Evolutionary conservation across 2,113 vertebrate genomes (phyloP), one percentile per base, ranked within the genome.

Genomic region (Saguinus imperator): DNA sequence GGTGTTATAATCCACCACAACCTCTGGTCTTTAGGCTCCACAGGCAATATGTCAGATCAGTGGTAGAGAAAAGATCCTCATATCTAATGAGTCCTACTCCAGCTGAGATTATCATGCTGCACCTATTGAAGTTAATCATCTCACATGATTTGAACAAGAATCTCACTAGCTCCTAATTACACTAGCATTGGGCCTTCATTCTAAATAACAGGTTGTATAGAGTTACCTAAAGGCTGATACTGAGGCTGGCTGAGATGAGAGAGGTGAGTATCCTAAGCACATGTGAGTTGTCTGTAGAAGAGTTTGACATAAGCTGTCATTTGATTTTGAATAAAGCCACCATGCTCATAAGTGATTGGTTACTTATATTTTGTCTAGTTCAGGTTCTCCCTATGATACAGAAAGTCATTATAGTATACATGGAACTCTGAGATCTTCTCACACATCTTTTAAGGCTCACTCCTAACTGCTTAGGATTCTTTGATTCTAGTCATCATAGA

Each of bases 111-210:
- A 76, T 72, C 81, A 68, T 12, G 64, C 66, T 87, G 84, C 40
- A 79, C 48, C 80, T 73, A 50, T 8, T 61, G 77, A 96, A 75
- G 61, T 87, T 57, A 77, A 93, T 83, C 81, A 89, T 85, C 27
- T 68, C 82, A 88, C 43, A 72, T 43, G 52, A 95, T 55, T 91
- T 93, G n/a, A 93, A 93, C 68, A 96, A 79, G 81, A 92, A 43
- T 73, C 32, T 97, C 17, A 64, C 68, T 40, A 77, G 87, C 9
- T 20, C 90, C 73, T 94, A 80, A 91, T 89, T 58, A 89, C 25
- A 95, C 23, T 13, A 23, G 8, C 77, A 82, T 1, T 84, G n/a
- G 37, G 72, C 21, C 73, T 94, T 95, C 85, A 84, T 81, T 95
- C 55, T 76, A 61, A 83, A 2, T 37, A 83, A 87, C 45, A 92